These are phyloP conservation scores for Augochlorella aurata DNA, from an alignment of 2,888 invertebrate species.

Conservation along the genomic window DNA sequence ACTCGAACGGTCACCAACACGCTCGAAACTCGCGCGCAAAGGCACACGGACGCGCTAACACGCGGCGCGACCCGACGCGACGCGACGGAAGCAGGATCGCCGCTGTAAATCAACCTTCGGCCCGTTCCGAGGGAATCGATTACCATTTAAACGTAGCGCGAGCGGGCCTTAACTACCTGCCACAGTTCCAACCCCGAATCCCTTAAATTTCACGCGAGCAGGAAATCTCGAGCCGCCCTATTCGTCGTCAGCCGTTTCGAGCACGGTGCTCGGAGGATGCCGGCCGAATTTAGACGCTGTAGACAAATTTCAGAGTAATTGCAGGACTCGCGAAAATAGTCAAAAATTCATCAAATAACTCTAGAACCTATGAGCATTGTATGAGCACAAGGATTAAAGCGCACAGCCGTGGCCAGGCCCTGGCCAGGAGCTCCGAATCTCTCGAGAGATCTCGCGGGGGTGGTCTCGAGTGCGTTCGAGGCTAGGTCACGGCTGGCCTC, in stretches of 20 bases:
- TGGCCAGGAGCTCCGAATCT: neutral
- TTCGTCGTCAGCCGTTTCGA: neutral
- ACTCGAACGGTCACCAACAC: no score
- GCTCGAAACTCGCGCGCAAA: no score
- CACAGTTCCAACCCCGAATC: slow-evolving; percentile 26
- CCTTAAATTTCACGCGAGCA: neutral
- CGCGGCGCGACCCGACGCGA: neutral
- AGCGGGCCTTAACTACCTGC: slow-evolving; percentile 22
- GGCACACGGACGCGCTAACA: neutral
- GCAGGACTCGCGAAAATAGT: no score
- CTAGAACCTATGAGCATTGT: no score
- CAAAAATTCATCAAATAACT: no score
- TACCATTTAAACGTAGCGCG: slow-evolving; percentile 39
- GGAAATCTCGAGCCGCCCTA: neutral
- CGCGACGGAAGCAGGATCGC: slow-evolving; percentile 14
- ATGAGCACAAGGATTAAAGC: neutral
- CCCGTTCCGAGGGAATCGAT: slow-evolving; percentile 31
- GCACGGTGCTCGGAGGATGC: neutral
- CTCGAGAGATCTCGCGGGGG: neutral
- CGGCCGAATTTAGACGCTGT: neutral
- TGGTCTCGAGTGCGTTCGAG: neutral
- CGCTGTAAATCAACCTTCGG: slow-evolving; percentile 6
- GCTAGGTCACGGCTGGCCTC: slow-evolving; percentile 1
- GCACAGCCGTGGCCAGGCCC: neutral
- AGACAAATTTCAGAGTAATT: no score